Percentiles rank a stretch among this genome's conserved stretches.
These are phyloP conservation scores for Paradoxurus hermaphroditus DNA, from an alignment of 2,113 vertebrate genomes.

Conservation along the genomic window DNA sequence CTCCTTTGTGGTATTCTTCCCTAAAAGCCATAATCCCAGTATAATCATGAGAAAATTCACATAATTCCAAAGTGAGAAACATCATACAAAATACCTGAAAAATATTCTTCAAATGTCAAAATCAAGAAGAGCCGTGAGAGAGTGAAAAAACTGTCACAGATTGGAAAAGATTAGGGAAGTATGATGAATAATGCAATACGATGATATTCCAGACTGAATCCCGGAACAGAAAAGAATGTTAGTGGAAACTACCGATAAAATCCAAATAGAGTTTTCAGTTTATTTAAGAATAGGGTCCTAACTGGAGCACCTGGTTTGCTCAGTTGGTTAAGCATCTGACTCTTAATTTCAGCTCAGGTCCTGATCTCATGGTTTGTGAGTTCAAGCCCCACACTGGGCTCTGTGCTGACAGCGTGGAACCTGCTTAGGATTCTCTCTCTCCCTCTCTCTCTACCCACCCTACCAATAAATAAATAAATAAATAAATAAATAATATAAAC, in stretches of 20 bases:
- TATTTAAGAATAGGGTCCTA: not conserved
- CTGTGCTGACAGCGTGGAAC: no score
- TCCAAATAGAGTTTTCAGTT: not conserved
- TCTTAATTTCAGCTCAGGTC: no score
- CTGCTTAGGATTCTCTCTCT: no score
- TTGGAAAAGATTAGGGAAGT: not conserved
- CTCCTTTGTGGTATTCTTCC: not conserved
- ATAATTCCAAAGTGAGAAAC: not conserved
- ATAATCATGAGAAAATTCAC: not conserved
- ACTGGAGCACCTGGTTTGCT: no score
- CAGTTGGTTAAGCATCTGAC: no score
- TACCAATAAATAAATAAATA: no score
- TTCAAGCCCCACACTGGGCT: no score
- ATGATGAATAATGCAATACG: not conserved
- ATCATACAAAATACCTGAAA: not conserved
- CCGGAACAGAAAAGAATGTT: not conserved
- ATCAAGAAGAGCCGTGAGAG: not conserved
- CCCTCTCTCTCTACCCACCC: no score
- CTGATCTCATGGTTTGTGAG: no score
- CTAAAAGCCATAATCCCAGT: not conserved
- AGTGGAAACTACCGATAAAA: not conserved
- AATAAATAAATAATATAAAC: no score
- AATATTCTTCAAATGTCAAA: not conserved
- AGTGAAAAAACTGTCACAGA: not conserved
- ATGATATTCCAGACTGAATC: not conserved